Evolutionary conservation across 1,140 invertebrate species (phyloP).

Genomic region (Orchestia grillus): DNA sequence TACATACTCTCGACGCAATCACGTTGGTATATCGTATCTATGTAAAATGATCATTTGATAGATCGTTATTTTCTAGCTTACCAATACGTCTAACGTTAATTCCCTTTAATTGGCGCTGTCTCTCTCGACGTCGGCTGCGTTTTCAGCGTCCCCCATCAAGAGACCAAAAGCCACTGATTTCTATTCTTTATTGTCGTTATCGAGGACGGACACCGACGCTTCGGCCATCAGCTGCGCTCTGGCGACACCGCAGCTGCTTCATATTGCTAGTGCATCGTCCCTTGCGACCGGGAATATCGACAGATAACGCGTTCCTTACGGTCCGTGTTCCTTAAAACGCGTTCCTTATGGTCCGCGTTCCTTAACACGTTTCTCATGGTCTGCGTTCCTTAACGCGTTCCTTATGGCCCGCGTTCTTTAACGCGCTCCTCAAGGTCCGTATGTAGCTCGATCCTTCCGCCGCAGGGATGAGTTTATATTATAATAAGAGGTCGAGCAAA

Average conservation of each 20-base stretch:
- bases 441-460: not conserved
- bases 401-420: slow-evolving; percentile 10
- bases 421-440: not conserved
- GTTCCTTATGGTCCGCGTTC: slow-evolving; percentile 12
- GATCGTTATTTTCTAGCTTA: too few species aligned
- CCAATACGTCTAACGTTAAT: too few species aligned
- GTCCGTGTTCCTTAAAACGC: too few species aligned
- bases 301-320: not conserved
- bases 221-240: not conserved
- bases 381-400: not conserved
- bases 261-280: not conserved
- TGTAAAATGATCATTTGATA: too few species aligned
- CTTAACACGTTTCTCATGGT: too few species aligned
- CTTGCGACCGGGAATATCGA: not conserved
- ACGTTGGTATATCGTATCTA: too few species aligned
- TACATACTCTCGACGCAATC: too few species aligned
- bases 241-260: not conserved
- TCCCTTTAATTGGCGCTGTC: not conserved
- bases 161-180: not conserved
- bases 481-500: not conserved
- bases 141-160: not conserved
- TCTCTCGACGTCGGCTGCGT: not conserved
- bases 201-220: not conserved
- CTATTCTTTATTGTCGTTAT: not conserved
- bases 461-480: not conserved